These are phyloP conservation scores for Scomber scombrus DNA, from an alignment of 2,113 vertebrate species.

Conservation along the genomic window DNA sequence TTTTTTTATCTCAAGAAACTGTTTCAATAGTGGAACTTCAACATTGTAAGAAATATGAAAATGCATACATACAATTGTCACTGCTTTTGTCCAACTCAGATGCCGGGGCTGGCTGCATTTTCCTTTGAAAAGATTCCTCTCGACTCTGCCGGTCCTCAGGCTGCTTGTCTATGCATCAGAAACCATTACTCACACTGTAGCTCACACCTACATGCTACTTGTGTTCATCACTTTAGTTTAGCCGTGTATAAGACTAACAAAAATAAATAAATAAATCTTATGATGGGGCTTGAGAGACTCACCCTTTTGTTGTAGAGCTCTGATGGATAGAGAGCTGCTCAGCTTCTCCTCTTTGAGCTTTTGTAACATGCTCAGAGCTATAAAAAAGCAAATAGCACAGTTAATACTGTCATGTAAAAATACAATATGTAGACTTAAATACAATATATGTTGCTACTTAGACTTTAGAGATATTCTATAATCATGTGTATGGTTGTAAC, in stretches of 20 bases:
- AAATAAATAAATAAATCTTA: neutral
- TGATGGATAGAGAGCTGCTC: accelerated
- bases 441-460: no score
- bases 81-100: neutral
- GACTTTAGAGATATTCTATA: no score
- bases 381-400: slow-evolving; percentile 5
- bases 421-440: no score
- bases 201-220: neutral
- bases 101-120: neutral
- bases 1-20: no score
- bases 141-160: neutral
- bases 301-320: slow-evolving; percentile 23
- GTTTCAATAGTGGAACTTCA: no score
- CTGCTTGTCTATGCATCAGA: slow-evolving; percentile 31
- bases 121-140: neutral
- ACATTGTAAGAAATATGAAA: neutral
- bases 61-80: slow-evolving; percentile 28
- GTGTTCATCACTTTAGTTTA: neutral
- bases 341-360: neutral
- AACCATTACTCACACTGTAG: neutral
- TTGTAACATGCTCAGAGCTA: slow-evolving; percentile 60
- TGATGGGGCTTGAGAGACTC: slow-evolving; percentile 15
- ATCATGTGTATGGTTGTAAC: no score
- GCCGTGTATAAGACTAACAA: neutral
- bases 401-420: neutral